A percentile compares a stretch with the other conserved stretches of the same genome.
Conservation (phyloP, 2,113 vertebrate species). For the Menura novaehollandiae region DNA sequence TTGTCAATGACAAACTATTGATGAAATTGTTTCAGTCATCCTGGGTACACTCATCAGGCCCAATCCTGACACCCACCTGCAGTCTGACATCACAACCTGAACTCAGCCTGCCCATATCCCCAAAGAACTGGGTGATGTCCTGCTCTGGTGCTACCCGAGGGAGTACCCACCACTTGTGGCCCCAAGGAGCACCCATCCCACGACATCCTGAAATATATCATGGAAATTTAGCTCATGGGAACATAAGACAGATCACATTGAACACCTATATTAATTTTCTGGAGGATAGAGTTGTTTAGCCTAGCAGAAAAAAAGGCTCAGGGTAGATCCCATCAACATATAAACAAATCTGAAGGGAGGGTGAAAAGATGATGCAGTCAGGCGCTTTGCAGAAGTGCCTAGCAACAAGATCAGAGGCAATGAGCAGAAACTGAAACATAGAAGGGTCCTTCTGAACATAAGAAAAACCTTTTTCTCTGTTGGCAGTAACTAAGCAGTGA, state of each 20-base stretch:
- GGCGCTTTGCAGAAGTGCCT: background rate
- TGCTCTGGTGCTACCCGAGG: background rate
- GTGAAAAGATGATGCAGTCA: background rate
- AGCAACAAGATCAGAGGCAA: background rate
- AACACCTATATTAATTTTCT: background rate
- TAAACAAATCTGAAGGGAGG: background rate
- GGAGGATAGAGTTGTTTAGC: background rate
- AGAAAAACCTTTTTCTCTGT: accelerated
- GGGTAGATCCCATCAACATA: background rate
- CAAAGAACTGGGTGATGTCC: background rate
- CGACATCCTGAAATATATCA: background rate
- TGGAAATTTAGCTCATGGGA: background rate
- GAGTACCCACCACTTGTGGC: background rate
- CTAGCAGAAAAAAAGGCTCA: background rate
- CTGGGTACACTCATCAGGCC: background rate
- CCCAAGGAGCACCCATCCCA: accelerated
- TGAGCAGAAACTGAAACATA: background rate
- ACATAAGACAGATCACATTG: background rate
- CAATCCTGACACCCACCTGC: background rate
- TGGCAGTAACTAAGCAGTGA: background rate
- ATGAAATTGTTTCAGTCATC: background rate
- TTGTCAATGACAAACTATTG: background rate
- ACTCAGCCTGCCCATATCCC: background rate
- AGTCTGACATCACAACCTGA: background rate
- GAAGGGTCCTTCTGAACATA: background rate